Evolutionary conservation across 2,113 vertebrate genomes (phyloP).

Genomic region (Anas platyrhynchos): DNA sequence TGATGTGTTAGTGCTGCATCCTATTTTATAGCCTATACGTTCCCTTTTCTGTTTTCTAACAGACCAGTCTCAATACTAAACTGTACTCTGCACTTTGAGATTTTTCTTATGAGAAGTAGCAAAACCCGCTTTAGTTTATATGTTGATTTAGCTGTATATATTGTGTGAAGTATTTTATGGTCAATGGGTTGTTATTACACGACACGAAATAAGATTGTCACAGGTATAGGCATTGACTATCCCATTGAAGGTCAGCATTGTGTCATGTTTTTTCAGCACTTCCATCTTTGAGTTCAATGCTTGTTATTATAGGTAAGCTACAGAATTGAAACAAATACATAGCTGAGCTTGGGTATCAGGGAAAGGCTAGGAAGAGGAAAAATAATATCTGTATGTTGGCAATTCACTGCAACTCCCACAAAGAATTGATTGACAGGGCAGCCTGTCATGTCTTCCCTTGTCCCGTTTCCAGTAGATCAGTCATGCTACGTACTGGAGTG

Average conservation of each 20-base stretch:
- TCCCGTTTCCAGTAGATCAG: neutral
- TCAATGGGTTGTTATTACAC: constrained; percentile 37
- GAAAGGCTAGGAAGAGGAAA: neutral
- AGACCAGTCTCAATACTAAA: neutral
- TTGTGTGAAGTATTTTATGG: constrained; percentile 6
- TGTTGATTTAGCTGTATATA: neutral
- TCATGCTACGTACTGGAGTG: neutral
- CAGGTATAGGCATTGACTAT: neutral
- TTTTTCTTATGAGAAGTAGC: neutral
- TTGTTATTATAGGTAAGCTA: neutral
- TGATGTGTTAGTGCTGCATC: neutral
- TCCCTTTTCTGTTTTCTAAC: neutral
- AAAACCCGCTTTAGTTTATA: constrained; percentile 2
- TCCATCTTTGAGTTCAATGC: neutral
- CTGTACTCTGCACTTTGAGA: neutral
- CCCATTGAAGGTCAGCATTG: neutral
- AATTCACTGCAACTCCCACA: neutral
- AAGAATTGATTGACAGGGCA: neutral
- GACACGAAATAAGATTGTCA: constrained; percentile 37
- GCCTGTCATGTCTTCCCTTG: neutral
- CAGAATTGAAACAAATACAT: neutral
- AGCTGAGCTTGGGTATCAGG: neutral
- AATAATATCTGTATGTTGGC: neutral
- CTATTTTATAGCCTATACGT: neutral
- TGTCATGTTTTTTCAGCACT: neutral